These are phyloP conservation scores for Enteromius afrohamiltoni DNA, from an alignment of 2,797 vertebrate species.

Conservation along the genomic window DNA sequence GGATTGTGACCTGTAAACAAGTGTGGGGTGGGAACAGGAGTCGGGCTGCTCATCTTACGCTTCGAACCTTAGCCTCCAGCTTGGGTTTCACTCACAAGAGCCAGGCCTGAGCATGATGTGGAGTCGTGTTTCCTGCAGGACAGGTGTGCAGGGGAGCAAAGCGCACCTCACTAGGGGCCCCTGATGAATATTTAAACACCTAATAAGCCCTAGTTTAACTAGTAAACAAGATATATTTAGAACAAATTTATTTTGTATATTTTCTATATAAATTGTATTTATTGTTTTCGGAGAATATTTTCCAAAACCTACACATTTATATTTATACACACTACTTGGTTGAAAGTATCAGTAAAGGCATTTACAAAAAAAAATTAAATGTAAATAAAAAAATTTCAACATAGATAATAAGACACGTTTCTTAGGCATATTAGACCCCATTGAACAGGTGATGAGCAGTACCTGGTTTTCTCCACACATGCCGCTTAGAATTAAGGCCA, in stretches of 20 bases:
- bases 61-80: slow-evolving; percentile 56
- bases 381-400: background rate
- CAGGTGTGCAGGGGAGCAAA: slow-evolving; percentile 66
- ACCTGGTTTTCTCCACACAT: no score
- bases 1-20: slow-evolving; percentile 74
- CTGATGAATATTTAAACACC: slow-evolving; percentile 66
- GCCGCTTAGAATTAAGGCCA: no score
- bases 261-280: background rate
- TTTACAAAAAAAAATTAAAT: background rate
- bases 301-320: background rate
- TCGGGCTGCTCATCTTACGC: slow-evolving; percentile 51
- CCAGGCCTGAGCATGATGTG: slow-evolving; percentile 5
- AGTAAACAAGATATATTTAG: background rate
- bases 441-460: no score
- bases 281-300: background rate
- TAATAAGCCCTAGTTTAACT: slow-evolving; percentile 46
- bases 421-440: no score
- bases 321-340: background rate
- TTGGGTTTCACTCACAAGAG: slow-evolving; percentile 52
- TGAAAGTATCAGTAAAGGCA: background rate
- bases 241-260: background rate
- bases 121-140: slow-evolving; percentile 72
- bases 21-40: slow-evolving; percentile 56
- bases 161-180: slow-evolving; percentile 62
- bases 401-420: no score